Percentiles rank a stretch among this genome's conserved stretches.
Conservation (phyloP, 2,888 invertebrate species). For the Pegoplata infirma region DNA sequence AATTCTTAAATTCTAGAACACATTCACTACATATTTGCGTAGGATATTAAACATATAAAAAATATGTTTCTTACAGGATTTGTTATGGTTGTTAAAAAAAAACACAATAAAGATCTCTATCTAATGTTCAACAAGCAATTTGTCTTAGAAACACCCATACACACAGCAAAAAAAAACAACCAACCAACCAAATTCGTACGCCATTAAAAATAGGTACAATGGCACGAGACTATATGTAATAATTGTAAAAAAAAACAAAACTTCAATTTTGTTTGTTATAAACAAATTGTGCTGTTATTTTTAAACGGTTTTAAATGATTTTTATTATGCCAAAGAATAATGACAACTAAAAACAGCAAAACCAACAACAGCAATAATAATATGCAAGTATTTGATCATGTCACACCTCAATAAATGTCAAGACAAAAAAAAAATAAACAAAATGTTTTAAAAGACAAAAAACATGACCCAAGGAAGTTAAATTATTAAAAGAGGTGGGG, state of each 20-base stretch:
- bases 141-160: constrained; percentile 57
- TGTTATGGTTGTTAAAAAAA: constrained; percentile 31
- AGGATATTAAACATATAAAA: constrained; percentile 26
- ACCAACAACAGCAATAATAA: constrained; percentile 31
- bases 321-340: constrained; percentile 17
- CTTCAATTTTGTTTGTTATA: constrained; percentile 17
- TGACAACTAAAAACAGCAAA: too few relatives aligned
- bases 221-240: constrained; percentile 37
- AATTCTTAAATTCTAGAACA: too few relatives aligned
- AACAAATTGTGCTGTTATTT: constrained; percentile 35
- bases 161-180: constrained; percentile 32
- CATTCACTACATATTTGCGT: too few relatives aligned
- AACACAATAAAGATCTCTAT: constrained; percentile 49
- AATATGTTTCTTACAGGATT: constrained; percentile 41
- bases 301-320: constrained; percentile 37
- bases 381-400: constrained; percentile 59
- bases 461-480: constrained; percentile 12
- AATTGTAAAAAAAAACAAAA: constrained; percentile 5
- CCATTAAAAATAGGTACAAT: constrained; percentile 3
- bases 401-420: constrained; percentile 58
- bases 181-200: constrained; percentile 8
- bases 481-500: neutral
- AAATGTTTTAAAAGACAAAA: too few relatives aligned
- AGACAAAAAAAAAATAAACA: constrained; percentile 16
- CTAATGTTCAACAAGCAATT: constrained; percentile 44